Percentiles rank a stretch among this genome's conserved stretches.
These are phyloP conservation scores for Furnarius figulus DNA, from an alignment of 2,113 vertebrate species.

Conservation along the genomic window DNA sequence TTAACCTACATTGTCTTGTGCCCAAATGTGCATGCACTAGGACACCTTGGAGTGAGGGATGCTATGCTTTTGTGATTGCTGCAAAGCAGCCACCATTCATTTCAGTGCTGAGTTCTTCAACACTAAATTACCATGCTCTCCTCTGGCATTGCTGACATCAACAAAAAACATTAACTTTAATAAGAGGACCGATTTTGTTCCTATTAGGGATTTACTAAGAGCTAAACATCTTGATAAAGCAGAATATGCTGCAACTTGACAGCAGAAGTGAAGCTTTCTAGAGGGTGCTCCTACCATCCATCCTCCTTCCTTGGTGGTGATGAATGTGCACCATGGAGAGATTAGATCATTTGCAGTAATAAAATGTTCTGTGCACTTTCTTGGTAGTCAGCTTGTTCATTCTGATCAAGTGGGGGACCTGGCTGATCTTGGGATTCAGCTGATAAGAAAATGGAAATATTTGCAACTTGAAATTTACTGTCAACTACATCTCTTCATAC, in stretches of 20 bases:
- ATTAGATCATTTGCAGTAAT: background rate
- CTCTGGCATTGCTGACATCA: background rate
- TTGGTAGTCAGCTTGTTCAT: background rate
- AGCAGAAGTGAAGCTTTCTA: slow-evolving; percentile 12
- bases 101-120: background rate
- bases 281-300: background rate
- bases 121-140: background rate
- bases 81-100: background rate
- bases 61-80: background rate
- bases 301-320: background rate
- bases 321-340: background rate
- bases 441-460: background rate
- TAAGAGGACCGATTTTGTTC: background rate
- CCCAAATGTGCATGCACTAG: background rate
- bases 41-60: background rate
- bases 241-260: background rate
- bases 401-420: background rate
- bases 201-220: slow-evolving; percentile 30
- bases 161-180: background rate
- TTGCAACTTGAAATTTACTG: background rate
- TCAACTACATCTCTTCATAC: background rate
- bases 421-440: slow-evolving; percentile 14
- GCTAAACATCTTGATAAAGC: slow-evolving; percentile 1
- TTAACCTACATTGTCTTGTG: background rate
- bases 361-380: slow-evolving; percentile 1